Conservation (phyloP, 2,888 invertebrate species). For the Temnothorax ravouxi region DNA sequence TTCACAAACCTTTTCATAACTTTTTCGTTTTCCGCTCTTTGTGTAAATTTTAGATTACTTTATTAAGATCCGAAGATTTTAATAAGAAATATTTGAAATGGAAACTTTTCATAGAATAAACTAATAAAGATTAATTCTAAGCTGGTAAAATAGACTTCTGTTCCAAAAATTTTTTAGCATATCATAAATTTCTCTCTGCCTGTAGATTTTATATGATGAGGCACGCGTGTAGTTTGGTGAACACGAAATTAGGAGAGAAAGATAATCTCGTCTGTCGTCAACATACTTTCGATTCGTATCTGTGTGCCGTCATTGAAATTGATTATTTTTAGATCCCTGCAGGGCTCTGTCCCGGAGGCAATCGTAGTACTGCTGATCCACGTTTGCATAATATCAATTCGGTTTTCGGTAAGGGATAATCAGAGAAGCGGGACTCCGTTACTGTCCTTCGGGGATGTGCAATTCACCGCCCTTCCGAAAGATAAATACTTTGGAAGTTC, state of each 20-base stretch:
- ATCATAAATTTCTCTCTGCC: background rate
- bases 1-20: background rate
- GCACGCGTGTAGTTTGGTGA: background rate
- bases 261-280: background rate
- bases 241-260: background rate
- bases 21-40: background rate
- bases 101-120: background rate
- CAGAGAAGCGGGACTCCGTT: background rate
- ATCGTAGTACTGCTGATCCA: background rate
- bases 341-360: background rate
- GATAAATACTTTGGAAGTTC: conserved; percentile 61
- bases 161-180: background rate
- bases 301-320: background rate
- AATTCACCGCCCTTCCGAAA: conserved; percentile 44
- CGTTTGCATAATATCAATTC: conserved; percentile 50
- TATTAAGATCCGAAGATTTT: background rate
- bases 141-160: background rate
- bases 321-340: conserved; percentile 2
- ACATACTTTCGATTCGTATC: background rate
- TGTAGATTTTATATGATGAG: background rate
- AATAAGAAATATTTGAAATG: background rate
- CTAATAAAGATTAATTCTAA: background rate
- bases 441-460: background rate
- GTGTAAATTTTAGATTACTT: background rate
- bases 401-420: background rate